Evolutionary conservation across 2,113 vertebrate species (phyloP), one percentile per base, ranked within the genome.

Genomic region (Taxidea taxus): DNA sequence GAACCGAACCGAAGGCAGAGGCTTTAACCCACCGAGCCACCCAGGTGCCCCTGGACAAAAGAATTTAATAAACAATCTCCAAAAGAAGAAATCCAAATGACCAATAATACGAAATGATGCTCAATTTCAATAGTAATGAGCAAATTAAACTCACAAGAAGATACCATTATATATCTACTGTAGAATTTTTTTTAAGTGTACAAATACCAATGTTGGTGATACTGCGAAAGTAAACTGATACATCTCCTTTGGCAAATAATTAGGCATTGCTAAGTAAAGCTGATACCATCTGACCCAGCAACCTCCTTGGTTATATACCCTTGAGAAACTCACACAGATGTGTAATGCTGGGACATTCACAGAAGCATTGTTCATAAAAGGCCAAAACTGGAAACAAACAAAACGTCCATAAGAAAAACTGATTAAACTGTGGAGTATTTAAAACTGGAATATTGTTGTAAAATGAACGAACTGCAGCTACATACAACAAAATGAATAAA

Each of bases 81-180:
- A 78, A 95, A 95, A 82, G 47, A 88, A 93, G 47, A 88, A 93
- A 93, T 25, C 74, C 54, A 93, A 64, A 49, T 74, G 84, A 96
- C 23, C 10, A 62, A 39, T 58, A 93, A 62, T 31, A 88, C 6
- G 18, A 91, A 95, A 88, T 58, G 25, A 84, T 51, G 39, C 25
- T 94, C 47, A 72, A 84, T 34, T 91, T 72, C 14, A 87, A 66
- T 64, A 83, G 37, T 54, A 68, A 77, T 27, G n/a, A 87, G 31
- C n/a, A 95, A 85, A 82, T 18, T 83, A 82, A 68, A 78, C 20
- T 56, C 70, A 47, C 56, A 47, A 58, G 39, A 80, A 29, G 60
- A 44, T 47, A 58, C 42, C 42, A 58, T 77, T 75, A 83, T 62
- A 70, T 2, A 23, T 14, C 29, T 11, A 89, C 29, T 15, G 42